Percentiles rank a stretch among this genome's conserved stretches.
Evolutionary conservation across 2,113 vertebrate genomes (phyloP).

Genomic region (Murina feae): DNA sequence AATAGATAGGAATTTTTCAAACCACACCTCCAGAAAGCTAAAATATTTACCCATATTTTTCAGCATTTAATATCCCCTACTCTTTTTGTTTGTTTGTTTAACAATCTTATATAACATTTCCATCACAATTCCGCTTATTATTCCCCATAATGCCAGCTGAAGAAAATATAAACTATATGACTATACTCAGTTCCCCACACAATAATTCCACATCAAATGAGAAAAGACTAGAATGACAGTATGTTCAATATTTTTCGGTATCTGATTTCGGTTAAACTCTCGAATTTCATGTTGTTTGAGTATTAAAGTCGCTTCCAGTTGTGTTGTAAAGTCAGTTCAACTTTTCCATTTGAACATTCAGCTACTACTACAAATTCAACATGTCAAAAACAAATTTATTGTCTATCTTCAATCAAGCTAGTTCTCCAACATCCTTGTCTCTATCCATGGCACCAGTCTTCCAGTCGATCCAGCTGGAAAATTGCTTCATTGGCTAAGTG

Average conservation of each 20-base stretch:
- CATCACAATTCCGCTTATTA: constrained; percentile 49
- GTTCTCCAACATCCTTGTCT: background rate
- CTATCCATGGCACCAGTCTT: background rate
- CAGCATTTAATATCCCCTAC: constrained; percentile 34
- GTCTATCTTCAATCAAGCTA: background rate
- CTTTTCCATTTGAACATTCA: constrained; percentile 30
- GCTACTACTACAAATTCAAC: constrained; percentile 26
- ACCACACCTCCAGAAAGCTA: background rate
- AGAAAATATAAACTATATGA: constrained; percentile 48
- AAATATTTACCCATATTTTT: constrained; percentile 52
- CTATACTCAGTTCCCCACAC: constrained; percentile 34
- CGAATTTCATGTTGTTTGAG: constrained; percentile 30
- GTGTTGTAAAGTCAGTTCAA: background rate
- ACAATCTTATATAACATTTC: constrained; percentile 57
- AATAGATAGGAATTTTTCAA: constrained; percentile 19
- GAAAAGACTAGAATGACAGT: constrained; percentile 1
- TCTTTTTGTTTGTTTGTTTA: constrained; percentile 52
- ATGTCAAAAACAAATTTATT: background rate
- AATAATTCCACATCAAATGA: constrained; percentile 53
- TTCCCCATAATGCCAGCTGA: constrained; percentile 32
- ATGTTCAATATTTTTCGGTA: background rate
- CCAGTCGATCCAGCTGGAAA: background rate
- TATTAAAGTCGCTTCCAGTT: constrained; percentile 25
- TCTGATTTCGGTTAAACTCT: constrained; percentile 50
- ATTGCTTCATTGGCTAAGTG: background rate